These are phyloP conservation scores for Tyria jacobaeae DNA, from an alignment of 2,888 invertebrate species.

Conservation along the genomic window DNA sequence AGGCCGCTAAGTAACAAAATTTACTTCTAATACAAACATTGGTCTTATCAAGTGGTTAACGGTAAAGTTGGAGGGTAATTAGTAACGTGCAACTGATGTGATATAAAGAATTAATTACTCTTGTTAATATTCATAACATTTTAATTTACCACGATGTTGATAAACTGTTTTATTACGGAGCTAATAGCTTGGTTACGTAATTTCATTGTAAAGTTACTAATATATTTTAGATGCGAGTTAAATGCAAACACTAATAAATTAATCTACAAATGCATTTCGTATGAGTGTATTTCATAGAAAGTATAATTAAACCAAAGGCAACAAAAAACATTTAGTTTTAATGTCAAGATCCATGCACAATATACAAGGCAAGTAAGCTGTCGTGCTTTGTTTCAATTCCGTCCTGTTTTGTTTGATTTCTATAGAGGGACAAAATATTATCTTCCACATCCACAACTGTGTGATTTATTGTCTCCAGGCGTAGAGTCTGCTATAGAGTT, in stretches of 20 bases:
- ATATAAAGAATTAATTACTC: background rate
- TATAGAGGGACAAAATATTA: no score
- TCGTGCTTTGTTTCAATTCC: background rate
- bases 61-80: background rate
- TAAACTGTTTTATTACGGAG: background rate
- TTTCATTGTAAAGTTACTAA: background rate
- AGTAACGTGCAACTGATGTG: background rate
- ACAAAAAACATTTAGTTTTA: background rate
- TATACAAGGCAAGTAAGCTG: background rate
- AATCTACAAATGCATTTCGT: background rate
- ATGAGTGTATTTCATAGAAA: background rate
- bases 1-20: background rate
- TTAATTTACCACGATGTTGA: background rate
- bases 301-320: slow-evolving; percentile 1
- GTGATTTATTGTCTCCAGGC: background rate
- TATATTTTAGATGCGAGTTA: background rate
- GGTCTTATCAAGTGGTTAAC: background rate
- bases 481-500: background rate
- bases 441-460: no score
- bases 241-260: background rate
- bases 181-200: slow-evolving; percentile 5
- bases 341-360: slow-evolving; percentile 9
- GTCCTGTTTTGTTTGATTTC: background rate
- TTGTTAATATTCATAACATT: background rate
- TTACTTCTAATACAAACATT: background rate